Conservation (phyloP, 2,888 invertebrate species). For the Caenorhabditis uteleia region DNA sequence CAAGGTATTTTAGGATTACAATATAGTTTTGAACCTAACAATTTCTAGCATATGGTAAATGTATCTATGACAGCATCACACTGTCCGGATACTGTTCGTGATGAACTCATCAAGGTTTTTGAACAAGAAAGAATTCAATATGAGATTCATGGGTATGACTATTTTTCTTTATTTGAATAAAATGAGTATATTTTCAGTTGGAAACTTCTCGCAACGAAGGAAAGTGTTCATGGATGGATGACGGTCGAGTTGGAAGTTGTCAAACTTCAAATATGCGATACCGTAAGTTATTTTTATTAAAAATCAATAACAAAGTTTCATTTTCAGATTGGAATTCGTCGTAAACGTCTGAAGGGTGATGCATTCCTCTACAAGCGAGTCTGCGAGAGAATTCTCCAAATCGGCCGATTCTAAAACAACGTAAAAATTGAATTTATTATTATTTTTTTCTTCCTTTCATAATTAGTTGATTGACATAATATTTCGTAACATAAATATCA, state of each 20-base stretch:
- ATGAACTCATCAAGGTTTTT: slow-evolving; percentile 76
- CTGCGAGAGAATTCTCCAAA: slow-evolving; percentile 77
- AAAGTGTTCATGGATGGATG: slow-evolving; percentile 73
- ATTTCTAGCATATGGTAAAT: slow-evolving; percentile 77
- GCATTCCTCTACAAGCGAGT: slow-evolving; percentile 83
- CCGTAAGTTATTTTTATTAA: slow-evolving; percentile 23
- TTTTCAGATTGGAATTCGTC: slow-evolving; percentile 75
- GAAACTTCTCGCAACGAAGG: slow-evolving; percentile 77
- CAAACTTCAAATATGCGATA: slow-evolving; percentile 71
- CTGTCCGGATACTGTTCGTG: slow-evolving; percentile 77
- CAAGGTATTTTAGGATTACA: no score
- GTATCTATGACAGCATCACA: slow-evolving; percentile 78
- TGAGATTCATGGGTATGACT: slow-evolving; percentile 53
- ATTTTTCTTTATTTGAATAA: not conserved
- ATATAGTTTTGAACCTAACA: not conserved
- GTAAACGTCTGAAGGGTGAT: slow-evolving; percentile 81
- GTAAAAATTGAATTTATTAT: no score
- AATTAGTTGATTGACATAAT: no score
- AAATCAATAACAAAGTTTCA: not conserved
- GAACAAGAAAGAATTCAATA: slow-evolving; percentile 56
- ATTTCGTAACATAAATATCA: no score
- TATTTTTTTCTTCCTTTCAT: slow-evolving; percentile 17
- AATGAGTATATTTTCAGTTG: slow-evolving; percentile 73
- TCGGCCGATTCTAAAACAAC: slow-evolving; percentile 20
- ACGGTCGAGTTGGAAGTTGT: slow-evolving; percentile 80